phyloP scores from a whole-genome alignment of 2,888 invertebrate species.

The Trileptium ribeirensis region DNA sequence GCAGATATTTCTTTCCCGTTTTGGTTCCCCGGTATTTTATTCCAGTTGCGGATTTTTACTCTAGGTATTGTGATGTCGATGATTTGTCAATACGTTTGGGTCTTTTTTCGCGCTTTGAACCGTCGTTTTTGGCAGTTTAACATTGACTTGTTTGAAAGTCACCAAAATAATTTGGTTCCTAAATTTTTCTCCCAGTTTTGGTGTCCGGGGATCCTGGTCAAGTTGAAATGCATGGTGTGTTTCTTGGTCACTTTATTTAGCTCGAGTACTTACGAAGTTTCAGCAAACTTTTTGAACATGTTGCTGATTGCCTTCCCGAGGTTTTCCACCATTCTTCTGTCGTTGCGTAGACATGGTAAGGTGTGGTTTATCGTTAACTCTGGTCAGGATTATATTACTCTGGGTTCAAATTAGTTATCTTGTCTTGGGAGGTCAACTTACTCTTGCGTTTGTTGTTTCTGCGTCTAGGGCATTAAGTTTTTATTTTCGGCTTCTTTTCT shows the following conservation, averaged over 20 bases:
- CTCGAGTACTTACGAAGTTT: background rate
- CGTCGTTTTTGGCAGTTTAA: background rate
- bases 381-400: background rate
- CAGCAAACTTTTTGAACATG: background rate
- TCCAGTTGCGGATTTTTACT: background rate
- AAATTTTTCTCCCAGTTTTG: background rate
- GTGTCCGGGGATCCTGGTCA: background rate
- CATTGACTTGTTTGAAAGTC: background rate
- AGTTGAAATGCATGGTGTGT: background rate
- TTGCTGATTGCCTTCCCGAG: background rate
- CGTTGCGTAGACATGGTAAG: background rate
- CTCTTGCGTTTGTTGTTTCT: too few relatives aligned
- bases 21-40: background rate
- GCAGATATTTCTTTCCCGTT: background rate
- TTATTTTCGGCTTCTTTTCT: background rate
- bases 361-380: background rate
- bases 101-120: background rate
- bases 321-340: too few relatives aligned
- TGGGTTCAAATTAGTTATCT: background rate
- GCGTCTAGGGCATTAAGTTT: background rate
- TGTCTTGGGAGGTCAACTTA: too few relatives aligned
- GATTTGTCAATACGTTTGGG: background rate
- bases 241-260: background rate
- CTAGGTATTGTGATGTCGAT: background rate
- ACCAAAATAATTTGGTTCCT: background rate